Percentiles rank a stretch among this genome's conserved stretches.
phyloP scores from a whole-genome alignment of 2,113 vertebrate genomes.

The Turdus rufiventris region DNA sequence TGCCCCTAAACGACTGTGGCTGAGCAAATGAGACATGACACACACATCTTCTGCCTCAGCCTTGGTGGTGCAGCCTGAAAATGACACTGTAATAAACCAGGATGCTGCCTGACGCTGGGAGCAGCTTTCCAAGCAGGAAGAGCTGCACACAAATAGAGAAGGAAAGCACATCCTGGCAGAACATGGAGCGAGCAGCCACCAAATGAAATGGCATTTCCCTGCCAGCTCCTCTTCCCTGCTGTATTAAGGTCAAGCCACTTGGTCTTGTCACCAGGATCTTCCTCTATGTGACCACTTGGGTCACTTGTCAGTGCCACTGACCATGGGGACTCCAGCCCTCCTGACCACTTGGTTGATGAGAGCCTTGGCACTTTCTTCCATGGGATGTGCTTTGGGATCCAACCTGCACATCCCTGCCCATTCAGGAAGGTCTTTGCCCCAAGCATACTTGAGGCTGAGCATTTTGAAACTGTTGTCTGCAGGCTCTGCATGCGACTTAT shows the following conservation, averaged over 20 bases:
- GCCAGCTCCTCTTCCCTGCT: no score
- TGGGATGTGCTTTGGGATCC: background rate
- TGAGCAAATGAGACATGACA: conserved; percentile 36
- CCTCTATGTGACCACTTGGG: background rate
- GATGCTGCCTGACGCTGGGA: background rate
- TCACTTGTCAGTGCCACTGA: background rate
- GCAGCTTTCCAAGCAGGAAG: background rate
- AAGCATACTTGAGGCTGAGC: background rate
- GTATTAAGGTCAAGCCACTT: background rate
- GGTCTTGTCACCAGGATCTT: background rate
- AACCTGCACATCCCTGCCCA: background rate
- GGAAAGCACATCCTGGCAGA: background rate
- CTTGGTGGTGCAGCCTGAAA: background rate
- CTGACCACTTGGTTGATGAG: background rate
- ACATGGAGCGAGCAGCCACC: background rate
- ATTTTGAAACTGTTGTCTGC: background rate
- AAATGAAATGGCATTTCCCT: no score
- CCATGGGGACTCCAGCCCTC: background rate
- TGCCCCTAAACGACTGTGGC: background rate
- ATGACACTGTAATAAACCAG: background rate
- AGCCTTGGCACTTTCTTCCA: background rate
- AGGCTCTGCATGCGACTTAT: background rate
- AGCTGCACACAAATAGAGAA: background rate
- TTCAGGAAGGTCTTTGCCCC: background rate
- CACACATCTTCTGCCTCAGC: background rate